These are phyloP conservation scores for Gymnobelideus leadbeateri DNA, from an alignment of 2,113 vertebrate genomes.

Conservation along the genomic window DNA sequence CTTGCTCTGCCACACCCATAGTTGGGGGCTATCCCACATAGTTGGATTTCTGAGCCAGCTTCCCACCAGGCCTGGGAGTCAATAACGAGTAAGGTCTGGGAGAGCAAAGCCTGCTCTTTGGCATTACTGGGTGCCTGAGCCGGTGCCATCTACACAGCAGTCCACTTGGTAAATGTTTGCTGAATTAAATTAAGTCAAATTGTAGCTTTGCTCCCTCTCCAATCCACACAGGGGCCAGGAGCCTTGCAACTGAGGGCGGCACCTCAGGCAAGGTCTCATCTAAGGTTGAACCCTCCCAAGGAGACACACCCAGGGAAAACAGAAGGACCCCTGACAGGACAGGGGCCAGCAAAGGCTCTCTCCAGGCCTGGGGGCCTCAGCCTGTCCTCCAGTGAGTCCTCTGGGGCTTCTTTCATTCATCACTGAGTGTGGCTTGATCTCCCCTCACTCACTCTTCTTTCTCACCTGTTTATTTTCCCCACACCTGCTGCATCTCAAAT, in stretches of 20 bases:
- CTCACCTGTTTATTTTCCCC: neutral
- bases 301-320: neutral
- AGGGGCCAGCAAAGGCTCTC: neutral
- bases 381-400: too few species aligned
- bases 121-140: neutral
- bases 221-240: neutral
- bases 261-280: neutral
- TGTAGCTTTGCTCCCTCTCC: neutral
- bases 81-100: too few species aligned
- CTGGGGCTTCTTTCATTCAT: neutral
- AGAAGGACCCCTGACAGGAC: neutral
- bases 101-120: neutral
- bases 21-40: too few species aligned
- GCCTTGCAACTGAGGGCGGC: too few species aligned
- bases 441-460: neutral
- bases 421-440: neutral
- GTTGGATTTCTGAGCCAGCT: too few species aligned
- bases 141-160: neutral
- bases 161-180: neutral
- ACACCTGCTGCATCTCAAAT: neutral
- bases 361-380: neutral
- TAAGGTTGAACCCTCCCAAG: neutral
- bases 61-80: neutral
- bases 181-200: neutral
- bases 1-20: neutral